Percentiles rank a stretch among this genome's conserved stretches.
Evolutionary conservation across 1,140 invertebrate species (phyloP).

Genomic region (Halictus rubicundus): DNA sequence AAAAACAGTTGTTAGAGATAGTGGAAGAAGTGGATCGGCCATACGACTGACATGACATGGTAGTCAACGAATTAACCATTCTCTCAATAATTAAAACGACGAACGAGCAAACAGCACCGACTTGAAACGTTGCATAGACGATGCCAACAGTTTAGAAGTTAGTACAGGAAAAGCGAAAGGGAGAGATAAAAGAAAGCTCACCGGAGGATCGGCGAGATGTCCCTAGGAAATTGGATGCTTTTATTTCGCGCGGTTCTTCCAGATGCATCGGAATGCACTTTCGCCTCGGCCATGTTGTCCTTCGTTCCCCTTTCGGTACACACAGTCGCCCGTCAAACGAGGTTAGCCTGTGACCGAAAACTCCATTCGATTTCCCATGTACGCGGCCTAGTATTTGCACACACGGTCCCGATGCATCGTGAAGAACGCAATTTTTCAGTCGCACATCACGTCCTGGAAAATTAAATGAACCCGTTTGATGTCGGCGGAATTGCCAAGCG

Average conservation of each 20-base stretch:
- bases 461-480: background rate
- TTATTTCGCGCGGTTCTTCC: slow-evolving; percentile 53
- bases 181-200: background rate
- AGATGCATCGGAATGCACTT: slow-evolving; percentile 34
- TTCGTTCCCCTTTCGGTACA: background rate
- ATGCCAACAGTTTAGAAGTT: too few relatives aligned
- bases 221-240: slow-evolving; percentile 62
- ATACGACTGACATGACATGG: too few relatives aligned
- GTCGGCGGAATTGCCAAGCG: background rate
- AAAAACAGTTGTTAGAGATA: too few relatives aligned
- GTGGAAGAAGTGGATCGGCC: too few relatives aligned
- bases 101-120: too few relatives aligned
- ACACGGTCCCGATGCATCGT: background rate
- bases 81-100: too few relatives aligned
- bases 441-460: background rate
- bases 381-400: background rate
- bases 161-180: too few relatives aligned
- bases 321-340: slow-evolving; percentile 29
- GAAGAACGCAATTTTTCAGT: slow-evolving; percentile 27
- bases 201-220: slow-evolving; percentile 47
- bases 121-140: too few relatives aligned
- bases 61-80: too few relatives aligned
- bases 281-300: background rate
- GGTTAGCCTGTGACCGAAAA: slow-evolving; percentile 42
- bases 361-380: slow-evolving; percentile 48